phyloP scores from a whole-genome alignment of 2,888 invertebrate genomes.

The Sarcophaga rosellei region DNA sequence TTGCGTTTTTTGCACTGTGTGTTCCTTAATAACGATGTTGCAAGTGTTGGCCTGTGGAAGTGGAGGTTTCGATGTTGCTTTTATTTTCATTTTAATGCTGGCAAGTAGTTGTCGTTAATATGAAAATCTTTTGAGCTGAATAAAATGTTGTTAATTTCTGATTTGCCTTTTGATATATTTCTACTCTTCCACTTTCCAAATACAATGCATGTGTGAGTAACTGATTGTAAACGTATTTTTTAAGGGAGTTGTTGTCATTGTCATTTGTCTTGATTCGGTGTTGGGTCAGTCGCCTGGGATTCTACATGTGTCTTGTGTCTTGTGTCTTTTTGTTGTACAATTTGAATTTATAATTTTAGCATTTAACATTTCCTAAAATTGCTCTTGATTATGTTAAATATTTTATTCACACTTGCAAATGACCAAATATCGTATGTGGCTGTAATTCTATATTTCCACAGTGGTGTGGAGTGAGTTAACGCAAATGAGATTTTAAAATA shows the following conservation, averaged over 20 bases:
- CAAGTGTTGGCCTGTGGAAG: too few relatives aligned
- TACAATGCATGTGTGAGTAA: not conserved
- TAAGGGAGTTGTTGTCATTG: slow-evolving; percentile 44
- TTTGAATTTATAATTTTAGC: slow-evolving; percentile 66
- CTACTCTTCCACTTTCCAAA: not conserved
- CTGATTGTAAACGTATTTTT: not conserved
- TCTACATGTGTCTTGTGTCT: slow-evolving; percentile 31
- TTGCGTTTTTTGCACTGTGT: not conserved
- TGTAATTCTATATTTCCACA: not conserved
- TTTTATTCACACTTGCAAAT: slow-evolving; percentile 61
- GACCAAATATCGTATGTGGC: slow-evolving; percentile 22
- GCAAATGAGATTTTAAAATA: not conserved
- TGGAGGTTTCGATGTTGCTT: not conserved
- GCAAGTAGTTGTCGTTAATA: slow-evolving; percentile 29
- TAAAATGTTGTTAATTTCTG: slow-evolving; percentile 67
- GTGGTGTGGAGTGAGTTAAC: not conserved
- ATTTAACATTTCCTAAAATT: slow-evolving; percentile 46
- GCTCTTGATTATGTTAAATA: slow-evolving; percentile 49
- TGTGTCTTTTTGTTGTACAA: slow-evolving; percentile 52
- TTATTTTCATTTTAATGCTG: not conserved
- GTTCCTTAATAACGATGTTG: too few relatives aligned
- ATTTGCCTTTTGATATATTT: slow-evolving; percentile 63
- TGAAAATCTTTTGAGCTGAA: slow-evolving; percentile 52
- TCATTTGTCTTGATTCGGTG: slow-evolving; percentile 37
- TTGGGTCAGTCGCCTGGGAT: slow-evolving; percentile 35